Base-by-base conservation (phyloP, 1,140 invertebrate species). In the Achroia grisella region DNA sequence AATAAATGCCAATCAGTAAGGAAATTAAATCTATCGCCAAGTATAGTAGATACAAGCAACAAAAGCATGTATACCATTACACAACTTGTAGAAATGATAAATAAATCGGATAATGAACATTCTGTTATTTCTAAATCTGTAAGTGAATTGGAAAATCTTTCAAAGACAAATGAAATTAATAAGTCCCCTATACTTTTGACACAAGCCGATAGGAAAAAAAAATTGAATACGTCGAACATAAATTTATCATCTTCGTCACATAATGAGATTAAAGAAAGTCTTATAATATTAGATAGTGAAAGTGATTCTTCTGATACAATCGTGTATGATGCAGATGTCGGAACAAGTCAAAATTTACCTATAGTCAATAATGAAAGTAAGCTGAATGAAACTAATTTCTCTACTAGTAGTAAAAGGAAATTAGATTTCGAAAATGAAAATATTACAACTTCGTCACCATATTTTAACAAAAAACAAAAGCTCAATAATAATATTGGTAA, bases 11-110 rank as follows among this genome's bases (percentile, higher is more conserved):
- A 39, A 37, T 31, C 27, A 23, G 0, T 8, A 41, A 10, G 13
- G 29, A 48, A 36, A 39, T 32, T 30, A 52, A 39, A 35, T 36
- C 48, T 39, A 9, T 49, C 11, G 11, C 33, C 12, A 34, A 58
- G 42, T 41, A 8, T 40, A 36, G 14, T 33, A 11, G 48, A 57
- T 30, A 56, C 49, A 1, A 68, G 36, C 31, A 63, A 72, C 31
- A 81, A 72, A 53, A 81, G 75, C 47, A 68, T 80, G 70, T 56
- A 81, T 8, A 74, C 77, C 1, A 69, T 80, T 49, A 80, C 80
- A 10, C 76, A 84, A 54, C 52, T 78, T 0, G 66, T 80, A 23
- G 63, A 81, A 36, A 67, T 80, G 56, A 80, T 84, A 9, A 84
- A 82, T 45, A 69, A 48, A 47, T 55, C 50, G n/a, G 44, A 48